These are phyloP conservation scores for Colistium nudipinnis DNA, from an alignment of 2,113 vertebrate species.

Conservation along the genomic window DNA sequence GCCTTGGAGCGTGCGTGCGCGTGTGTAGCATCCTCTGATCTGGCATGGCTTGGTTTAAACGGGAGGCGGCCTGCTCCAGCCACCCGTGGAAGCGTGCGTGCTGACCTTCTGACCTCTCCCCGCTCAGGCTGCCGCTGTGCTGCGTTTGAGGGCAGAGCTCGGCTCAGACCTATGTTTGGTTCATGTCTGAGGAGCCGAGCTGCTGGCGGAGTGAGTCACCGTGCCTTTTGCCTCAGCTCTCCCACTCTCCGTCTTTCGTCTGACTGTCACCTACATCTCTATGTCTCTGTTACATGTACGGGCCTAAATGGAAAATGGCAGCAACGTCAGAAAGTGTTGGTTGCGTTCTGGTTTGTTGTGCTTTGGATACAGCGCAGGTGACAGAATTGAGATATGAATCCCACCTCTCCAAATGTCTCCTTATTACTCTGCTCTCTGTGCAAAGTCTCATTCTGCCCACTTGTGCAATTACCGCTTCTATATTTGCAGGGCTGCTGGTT, in stretches of 20 bases:
- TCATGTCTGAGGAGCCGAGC: constrained; percentile 57
- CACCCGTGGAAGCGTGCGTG: constrained; percentile 42
- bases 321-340: constrained; percentile 1
- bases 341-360: constrained; percentile 2
- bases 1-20: no score
- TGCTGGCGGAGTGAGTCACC: constrained; percentile 66
- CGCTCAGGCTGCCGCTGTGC: constrained; percentile 21
- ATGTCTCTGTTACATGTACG: background rate
- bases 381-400: background rate
- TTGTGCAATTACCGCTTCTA: constrained; percentile 17
- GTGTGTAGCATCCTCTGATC: constrained; percentile 31
- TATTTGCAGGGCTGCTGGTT: constrained; percentile 38
- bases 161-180: constrained; percentile 57
- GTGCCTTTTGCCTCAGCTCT: constrained; percentile 61
- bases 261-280: constrained; percentile 41
- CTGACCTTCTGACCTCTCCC: constrained; percentile 55
- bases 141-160: constrained; percentile 42
- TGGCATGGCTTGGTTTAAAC: constrained; percentile 23
- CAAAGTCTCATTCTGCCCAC: constrained; percentile 28
- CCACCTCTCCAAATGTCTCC: constrained; percentile 1
- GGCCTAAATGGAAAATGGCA: constrained; percentile 13
- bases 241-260: constrained; percentile 69
- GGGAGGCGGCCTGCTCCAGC: constrained; percentile 3
- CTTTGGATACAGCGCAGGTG: constrained; percentile 14
- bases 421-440: constrained; percentile 23